Evolutionary conservation across 2,888 invertebrate species (phyloP), one percentile per base, ranked within the genome.

Genomic region (Tenthredo amoena): DNA sequence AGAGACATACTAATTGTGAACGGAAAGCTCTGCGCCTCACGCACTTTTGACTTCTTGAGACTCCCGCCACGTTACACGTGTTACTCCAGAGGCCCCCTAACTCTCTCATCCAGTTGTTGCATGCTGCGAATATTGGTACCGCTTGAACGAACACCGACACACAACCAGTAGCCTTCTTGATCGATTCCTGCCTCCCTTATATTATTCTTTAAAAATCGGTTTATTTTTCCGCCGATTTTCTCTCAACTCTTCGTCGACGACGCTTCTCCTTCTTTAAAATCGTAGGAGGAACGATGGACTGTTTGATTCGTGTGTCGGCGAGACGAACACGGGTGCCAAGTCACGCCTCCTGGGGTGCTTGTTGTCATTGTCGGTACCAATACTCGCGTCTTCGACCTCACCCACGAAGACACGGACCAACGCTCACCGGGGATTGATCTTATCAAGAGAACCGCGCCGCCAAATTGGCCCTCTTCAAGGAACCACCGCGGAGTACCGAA

Each of bases 281-380:
- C n/a, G 31, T 21, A 34, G 55, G 76, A 85, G 77, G 62, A 65
- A 68, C 71, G 82, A 85, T 47, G 85, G 83, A 81, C 85, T 37
- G 9, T 86, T 87, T 86, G 87, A 87, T 85, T 86, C 87, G 89
- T 88, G 91, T 91, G 92, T 92, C 92, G 92, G 91, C 92, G 84
- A 85, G 87, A 87, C 86, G 87, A 87, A 87, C 86, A 81, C 87
- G 87, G 88, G 87, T 91, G 92, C 91, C 90, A 89, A 92, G 93
- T 93, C 93, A 93, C 90, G 91, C 91, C 91, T 90, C 93, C 93
- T 88, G 93, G 88, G 89, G 93, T 74, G 93, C 89, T 90, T 91
- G 92, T 91, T 93, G 93, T 93, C 93, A 93, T 93, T 93, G 91
- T 90, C 90, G 90, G 90, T 86, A 88, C 86, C 83, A 83, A 86